Conservation (phyloP, 2,888 invertebrate species). For the Eudemis profundana region DNA sequence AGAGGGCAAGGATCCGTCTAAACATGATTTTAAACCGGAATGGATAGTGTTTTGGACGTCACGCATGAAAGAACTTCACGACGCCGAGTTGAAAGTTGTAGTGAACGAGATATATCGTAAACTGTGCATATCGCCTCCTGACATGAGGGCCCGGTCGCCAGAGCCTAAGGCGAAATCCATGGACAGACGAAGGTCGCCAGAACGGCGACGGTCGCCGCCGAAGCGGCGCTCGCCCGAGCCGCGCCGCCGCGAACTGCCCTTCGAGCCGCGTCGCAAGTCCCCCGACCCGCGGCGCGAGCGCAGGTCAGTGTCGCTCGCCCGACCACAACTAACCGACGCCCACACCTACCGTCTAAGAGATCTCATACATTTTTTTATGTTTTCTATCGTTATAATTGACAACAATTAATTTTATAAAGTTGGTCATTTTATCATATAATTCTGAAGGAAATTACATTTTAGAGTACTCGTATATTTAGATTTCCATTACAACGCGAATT, state of each 20-base stretch:
- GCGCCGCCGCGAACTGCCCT: slow-evolving; percentile 16
- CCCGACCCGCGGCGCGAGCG: slow-evolving; percentile 41
- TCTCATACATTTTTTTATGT: too few relatives aligned
- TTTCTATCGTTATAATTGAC: too few relatives aligned
- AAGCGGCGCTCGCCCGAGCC: slow-evolving; percentile 21
- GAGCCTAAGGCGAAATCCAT: slow-evolving; percentile 35
- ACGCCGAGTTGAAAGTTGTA: slow-evolving; percentile 87
- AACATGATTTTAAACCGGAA: slow-evolving; percentile 94
- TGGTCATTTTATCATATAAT: too few relatives aligned
- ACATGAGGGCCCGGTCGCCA: slow-evolving; percentile 48
- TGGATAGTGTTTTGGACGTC: slow-evolving; percentile 95
- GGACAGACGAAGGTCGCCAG: slow-evolving; percentile 44
- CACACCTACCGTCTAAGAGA: too few relatives aligned
- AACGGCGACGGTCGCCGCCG: slow-evolving; percentile 31
- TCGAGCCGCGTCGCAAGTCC: slow-evolving; percentile 33
- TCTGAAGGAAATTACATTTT: too few relatives aligned
- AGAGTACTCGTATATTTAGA: too few relatives aligned
- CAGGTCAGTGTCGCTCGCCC: too few relatives aligned
- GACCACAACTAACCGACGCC: too few relatives aligned
- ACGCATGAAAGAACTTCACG: slow-evolving; percentile 91
- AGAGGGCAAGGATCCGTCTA: slow-evolving; percentile 90
- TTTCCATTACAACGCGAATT: too few relatives aligned
- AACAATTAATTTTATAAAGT: too few relatives aligned
- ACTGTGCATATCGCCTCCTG: slow-evolving; percentile 77
- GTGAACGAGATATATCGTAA: slow-evolving; percentile 89